Evolutionary conservation across 2,888 invertebrate species (phyloP), one percentile per base, ranked within the genome.

Genomic region (Megalurothrips usitatus): DNA sequence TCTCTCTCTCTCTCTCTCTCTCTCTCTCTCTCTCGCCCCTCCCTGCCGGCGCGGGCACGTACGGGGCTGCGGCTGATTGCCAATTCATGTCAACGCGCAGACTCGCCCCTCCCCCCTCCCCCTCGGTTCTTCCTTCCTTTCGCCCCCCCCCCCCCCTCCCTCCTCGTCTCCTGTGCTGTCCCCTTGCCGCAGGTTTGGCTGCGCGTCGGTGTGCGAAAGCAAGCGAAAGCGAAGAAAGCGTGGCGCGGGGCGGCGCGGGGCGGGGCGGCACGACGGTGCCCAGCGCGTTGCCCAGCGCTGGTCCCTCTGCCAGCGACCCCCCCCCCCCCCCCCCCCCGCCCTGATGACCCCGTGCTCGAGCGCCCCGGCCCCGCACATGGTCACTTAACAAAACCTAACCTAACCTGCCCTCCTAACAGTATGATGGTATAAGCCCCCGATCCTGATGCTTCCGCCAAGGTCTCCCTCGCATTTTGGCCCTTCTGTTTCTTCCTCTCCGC

Each of bases 21-120:
- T 43, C 34, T 43, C 34, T 43, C 34, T 43, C 34, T 43, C 34
- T 43, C 34, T 43, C 34, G 2, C 34, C 34, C 34, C 34, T 43
- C 34, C 34, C 34, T 17, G 58, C 58, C 58, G 19, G 17, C 58
- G 6, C 58, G 58, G 68, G 68, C 68, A 75, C 68, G 68, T 75
- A 75, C 68, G 23, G 68, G 68, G 68, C 68, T 75, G 68, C 68
- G 68, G 68, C 68, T 75, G 68, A 75, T 75, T 75, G 68, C 23
- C 68, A 75, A 75, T 75, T 75, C 68, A 75, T 75, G 68, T 75
- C 68, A 75, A 75, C 68, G 68, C 68, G 68, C 68, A 26, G 68
- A 75, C 68, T 75, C 26, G 23, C 68, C 68, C 68, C 68, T 26
- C 26, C 68, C 68, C 26, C n/a, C 14, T 14, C 14, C 34, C 68